These are phyloP conservation scores for Neodon shergylaensis DNA, from an alignment of 2,113 vertebrate genomes.

Conservation along the genomic window DNA sequence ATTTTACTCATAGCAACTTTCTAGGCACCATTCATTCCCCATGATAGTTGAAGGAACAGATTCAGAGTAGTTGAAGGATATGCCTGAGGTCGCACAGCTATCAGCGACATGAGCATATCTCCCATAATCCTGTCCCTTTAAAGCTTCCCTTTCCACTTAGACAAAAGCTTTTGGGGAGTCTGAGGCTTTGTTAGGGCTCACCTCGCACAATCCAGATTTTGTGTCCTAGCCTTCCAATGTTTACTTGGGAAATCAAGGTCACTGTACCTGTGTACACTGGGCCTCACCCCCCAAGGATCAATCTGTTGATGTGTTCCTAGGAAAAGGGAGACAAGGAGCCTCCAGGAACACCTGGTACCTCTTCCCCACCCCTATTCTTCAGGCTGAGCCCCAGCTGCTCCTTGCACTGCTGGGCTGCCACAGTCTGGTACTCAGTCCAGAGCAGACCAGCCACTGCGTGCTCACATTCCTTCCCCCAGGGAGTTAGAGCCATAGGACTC, in stretches of 20 bases:
- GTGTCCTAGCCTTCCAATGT: not conserved
- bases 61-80: not conserved
- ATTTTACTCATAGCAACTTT: not conserved
- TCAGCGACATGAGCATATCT: not conserved
- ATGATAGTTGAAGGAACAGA: not conserved
- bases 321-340: not conserved
- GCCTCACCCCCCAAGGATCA: not conserved
- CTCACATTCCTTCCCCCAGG: not conserved
- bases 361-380: not conserved
- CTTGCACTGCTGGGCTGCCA: not conserved
- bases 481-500: too few species aligned
- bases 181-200: not conserved
- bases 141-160: not conserved
- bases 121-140: not conserved
- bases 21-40: not conserved
- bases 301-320: not conserved
- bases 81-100: not conserved
- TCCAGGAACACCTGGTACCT: not conserved
- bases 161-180: not conserved
- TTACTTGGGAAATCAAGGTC: constrained; percentile 21
- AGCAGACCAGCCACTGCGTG: not conserved
- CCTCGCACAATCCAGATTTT: not conserved
- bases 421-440: not conserved
- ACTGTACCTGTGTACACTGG: not conserved
- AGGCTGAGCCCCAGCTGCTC: not conserved